Evolutionary conservation across 2,888 invertebrate species (phyloP), one percentile per base, ranked within the genome.

Genomic region (Drosophila macrospina): DNA sequence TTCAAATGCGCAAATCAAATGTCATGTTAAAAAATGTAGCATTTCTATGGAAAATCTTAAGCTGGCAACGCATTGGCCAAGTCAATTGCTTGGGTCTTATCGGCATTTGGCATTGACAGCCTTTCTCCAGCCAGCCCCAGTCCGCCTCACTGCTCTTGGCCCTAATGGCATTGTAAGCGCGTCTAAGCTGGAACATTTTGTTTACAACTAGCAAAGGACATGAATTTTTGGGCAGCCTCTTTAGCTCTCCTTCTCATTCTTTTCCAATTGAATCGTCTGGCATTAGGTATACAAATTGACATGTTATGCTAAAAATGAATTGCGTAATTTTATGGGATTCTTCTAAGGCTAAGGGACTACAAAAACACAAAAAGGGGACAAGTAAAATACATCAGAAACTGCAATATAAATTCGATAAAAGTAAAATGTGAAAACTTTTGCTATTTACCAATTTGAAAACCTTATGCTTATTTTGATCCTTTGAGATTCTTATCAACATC

Each of bases 261-360:
- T 42, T 61, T 34, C 15, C 41, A 61, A 54, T 47, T 42, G 44
- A 56, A 52, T 36, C 45, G 60, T 47, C 36, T 39, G 63, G 76
- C 64, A 76, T 73, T 76, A 65, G 54, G 65, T 66, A 66, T 78
- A 79, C 87, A 84, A 85, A 84, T 84, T 84, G 83, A 68, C 87
- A 87, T 84, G 83, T 82, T 87, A 68, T 85, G 79, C 79, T 65
- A 79, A 87, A 74, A 87, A 87, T 84, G 85, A 83, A 83, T 84
- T 87, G 83, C 76, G 76, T 85, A 85, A 84, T 87, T 84, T 76
- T 62, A 68, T 75, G 68, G 79, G 61, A 69, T 69, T 59, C 44
- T 30, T 32, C 26, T 15, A 20, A 16, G 41, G 8, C 5, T 8
- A 26, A 28, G 28, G 28, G 28, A 28, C 28, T 15, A 30, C 30